Conservation (phyloP, 1,140 invertebrate genomes). For the Neodiprion virginianus region DNA sequence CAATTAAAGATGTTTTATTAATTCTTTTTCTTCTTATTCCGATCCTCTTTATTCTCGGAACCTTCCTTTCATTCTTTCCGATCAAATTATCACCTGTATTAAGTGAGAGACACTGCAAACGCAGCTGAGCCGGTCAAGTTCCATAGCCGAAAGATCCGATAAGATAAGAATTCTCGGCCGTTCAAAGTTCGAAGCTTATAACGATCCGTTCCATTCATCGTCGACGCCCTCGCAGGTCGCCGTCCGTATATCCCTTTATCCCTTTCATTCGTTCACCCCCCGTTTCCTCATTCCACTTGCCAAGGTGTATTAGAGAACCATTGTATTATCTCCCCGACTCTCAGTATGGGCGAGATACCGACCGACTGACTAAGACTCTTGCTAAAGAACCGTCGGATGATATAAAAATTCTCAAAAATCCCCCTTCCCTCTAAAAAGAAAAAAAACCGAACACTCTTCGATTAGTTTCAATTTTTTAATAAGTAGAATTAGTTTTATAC, state of each 20-base stretch:
- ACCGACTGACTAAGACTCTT: constrained; percentile 23
- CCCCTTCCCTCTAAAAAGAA: constrained; percentile 22
- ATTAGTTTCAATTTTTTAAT: too few relatives aligned
- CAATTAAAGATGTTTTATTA: too few relatives aligned
- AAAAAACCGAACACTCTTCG: neutral
- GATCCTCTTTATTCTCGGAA: too few relatives aligned
- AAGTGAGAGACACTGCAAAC: too few relatives aligned
- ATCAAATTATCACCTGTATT: too few relatives aligned
- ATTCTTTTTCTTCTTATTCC: too few relatives aligned
- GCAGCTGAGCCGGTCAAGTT: neutral
- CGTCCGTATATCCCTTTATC: constrained; percentile 35
- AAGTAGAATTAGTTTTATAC: too few relatives aligned
- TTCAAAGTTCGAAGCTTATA: neutral
- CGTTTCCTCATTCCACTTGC: too few relatives aligned
- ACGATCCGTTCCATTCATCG: constrained; percentile 35
- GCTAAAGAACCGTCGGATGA: constrained; percentile 43
- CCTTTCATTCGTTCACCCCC: constrained; percentile 39
- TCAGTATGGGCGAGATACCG: constrained; percentile 41
- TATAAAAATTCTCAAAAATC: constrained; percentile 49
- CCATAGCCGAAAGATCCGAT: neutral
- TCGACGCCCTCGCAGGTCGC: constrained; percentile 36
- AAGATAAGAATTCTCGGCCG: neutral
- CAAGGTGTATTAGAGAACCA: constrained; percentile 47
- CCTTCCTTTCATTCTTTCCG: too few relatives aligned
- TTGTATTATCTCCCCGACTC: constrained; percentile 48